Evolutionary conservation across 37 sponge, comb jelly and placozoan species (phyloP).

Genomic region (Bolinopsis microptera): DNA sequence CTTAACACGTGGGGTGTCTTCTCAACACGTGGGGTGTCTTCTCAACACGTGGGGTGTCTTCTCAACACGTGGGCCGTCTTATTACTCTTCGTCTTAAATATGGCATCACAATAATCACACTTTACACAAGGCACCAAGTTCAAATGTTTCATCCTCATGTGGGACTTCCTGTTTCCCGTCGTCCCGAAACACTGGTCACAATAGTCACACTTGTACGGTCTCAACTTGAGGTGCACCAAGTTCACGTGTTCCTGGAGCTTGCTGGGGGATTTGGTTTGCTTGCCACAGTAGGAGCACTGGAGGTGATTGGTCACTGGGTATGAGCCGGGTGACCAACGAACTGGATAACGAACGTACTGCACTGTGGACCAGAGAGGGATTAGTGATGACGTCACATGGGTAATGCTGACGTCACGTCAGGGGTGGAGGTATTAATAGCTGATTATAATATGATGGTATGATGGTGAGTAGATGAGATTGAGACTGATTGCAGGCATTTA

Average conservation of each 20-base stretch:
- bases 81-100: neutral
- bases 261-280: neutral
- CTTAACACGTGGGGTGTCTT: too few relatives aligned
- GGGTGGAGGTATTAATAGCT: too few relatives aligned
- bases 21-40: too few relatives aligned
- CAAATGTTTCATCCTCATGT: slow-evolving; percentile 7
- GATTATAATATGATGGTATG: too few relatives aligned
- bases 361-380: too few relatives aligned
- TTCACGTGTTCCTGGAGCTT: slow-evolving; percentile 12
- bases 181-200: neutral
- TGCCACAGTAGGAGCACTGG: neutral
- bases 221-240: neutral
- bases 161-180: neutral
- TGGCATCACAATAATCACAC: neutral
- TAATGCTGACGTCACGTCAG: too few relatives aligned
- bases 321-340: too few relatives aligned
- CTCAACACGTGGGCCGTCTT: neutral
- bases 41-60: too few relatives aligned
- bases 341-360: too few relatives aligned
- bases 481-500: too few relatives aligned
- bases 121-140: neutral
- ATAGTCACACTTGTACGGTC: neutral
- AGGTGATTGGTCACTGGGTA: neutral
- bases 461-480: too few relatives aligned
- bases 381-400: too few relatives aligned